phyloP scores from a whole-genome alignment of 2,888 invertebrate species.

The Meandrusa payeni region DNA sequence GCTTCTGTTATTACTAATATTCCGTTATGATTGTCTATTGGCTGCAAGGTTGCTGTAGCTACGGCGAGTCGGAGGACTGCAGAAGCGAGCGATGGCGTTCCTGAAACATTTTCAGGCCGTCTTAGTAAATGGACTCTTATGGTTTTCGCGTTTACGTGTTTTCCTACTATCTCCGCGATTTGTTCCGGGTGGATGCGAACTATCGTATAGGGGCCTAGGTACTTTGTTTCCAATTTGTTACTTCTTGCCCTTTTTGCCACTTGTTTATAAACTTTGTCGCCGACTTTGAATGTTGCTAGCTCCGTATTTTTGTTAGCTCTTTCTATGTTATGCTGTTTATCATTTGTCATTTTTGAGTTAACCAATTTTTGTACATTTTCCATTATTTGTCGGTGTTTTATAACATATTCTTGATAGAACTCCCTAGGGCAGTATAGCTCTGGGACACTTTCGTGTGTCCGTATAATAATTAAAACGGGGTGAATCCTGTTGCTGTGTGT shows the following conservation, averaged over 20 bases:
- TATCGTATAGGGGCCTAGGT: slow-evolving; percentile 32
- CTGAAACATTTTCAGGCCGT: no score
- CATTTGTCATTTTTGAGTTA: slow-evolving; percentile 13
- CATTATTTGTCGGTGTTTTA: slow-evolving; percentile 69
- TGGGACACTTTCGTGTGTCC: slow-evolving; percentile 35
- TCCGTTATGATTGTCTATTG: no score
- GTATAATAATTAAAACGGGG: slow-evolving; percentile 35
- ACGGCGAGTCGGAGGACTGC: slow-evolving; percentile 28
- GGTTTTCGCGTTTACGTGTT: no score
- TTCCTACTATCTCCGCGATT: slow-evolving; percentile 35
- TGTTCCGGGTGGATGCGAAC: slow-evolving; percentile 33
- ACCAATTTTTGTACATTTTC: slow-evolving; percentile 31
- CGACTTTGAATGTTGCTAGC: slow-evolving; percentile 30
- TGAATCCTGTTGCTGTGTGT: slow-evolving; percentile 35
- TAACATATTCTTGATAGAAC: slow-evolving; percentile 85
- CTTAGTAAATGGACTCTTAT: no score
- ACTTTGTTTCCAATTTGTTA: slow-evolving; percentile 29
- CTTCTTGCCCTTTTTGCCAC: slow-evolving; percentile 34
- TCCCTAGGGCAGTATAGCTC: slow-evolving; percentile 37
- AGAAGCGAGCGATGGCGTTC: slow-evolving; percentile 27
- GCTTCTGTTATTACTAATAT: no score
- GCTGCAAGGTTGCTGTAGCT: slow-evolving; percentile 28
- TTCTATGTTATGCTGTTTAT: slow-evolving; percentile 28
- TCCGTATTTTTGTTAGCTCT: slow-evolving; percentile 27
- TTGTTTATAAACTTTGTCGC: slow-evolving; percentile 32